Evolutionary conservation across 2,888 invertebrate species (phyloP), one percentile per base, ranked within the genome.

Genomic region (Tryphoninae sp.): DNA sequence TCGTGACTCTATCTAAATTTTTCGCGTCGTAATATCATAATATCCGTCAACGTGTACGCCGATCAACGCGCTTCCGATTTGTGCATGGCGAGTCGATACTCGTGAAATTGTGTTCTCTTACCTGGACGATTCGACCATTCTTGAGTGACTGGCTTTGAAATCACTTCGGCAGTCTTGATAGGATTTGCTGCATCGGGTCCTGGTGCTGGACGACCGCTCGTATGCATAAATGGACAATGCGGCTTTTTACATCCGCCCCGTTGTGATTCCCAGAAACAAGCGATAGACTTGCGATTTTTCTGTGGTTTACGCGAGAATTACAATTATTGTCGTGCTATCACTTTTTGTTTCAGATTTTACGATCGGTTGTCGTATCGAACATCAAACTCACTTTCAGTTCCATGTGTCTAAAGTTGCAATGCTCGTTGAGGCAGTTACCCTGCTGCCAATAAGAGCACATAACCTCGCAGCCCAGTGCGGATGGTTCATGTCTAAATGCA

Each of bases 241-340:
- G 96, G 95, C 92, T 97, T 97, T 86, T 95, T 94, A 91, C 97
- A 97, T 1, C 97, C 97, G 9, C 95, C 94, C 0, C 97, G 96
- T 92, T 97, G 97, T 84, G 94, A 95, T 92, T 97, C 97, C 96
- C 96, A 97, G 91, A 96, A 97, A 92, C 97, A 97, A 1, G 96
- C 96, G 89, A 96, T 96, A 84, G 94, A 94, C 92, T 96, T 95
- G 84, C 97, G 95, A 91, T 96, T 96, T 94, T 96, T 96, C 96
- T 96, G 92, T n/a, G 16, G 64, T 26, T 67, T 42, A 16, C 19
- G 16, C 1, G 23, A 8, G 65, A 53, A 74, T 58, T 45, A 26
- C 67, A 45, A 19, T 78, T 45, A 74, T 58, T 49, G 22, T 9
- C 3, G 9, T 45, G 1, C 33, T 49, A 42, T 23, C 9, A 49